Conservation (phyloP, 2,888 invertebrate genomes). For the Rambutsinella grinnellia region DNA sequence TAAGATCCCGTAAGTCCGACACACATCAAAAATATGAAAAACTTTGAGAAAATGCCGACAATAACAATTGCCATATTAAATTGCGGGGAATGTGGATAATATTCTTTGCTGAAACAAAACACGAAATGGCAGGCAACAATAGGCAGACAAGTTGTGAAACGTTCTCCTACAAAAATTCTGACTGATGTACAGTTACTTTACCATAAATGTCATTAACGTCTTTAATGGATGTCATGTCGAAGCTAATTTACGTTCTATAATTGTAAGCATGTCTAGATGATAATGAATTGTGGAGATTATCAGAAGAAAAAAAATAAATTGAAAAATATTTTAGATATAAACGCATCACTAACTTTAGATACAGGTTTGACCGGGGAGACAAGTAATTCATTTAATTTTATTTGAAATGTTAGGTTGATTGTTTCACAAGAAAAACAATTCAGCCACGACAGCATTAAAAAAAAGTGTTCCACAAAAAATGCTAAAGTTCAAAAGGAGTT, state of each 20-base stretch:
- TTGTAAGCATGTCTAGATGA: slow-evolving; percentile 7
- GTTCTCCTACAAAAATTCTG: neutral
- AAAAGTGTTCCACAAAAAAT: too few species aligned
- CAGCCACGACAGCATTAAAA: too few species aligned
- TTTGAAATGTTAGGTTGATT: too few species aligned
- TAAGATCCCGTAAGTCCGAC: neutral
- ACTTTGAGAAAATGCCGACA: neutral
- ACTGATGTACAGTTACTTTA: slow-evolving; percentile 11
- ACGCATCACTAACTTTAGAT: too few species aligned
- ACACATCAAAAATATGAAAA: neutral
- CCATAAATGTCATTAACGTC: slow-evolving; percentile 31
- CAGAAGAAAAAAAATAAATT: slow-evolving; percentile 17
- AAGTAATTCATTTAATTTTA: too few species aligned
- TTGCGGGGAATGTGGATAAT: neutral
- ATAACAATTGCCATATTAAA: neutral
- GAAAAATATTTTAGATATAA: slow-evolving; percentile 21
- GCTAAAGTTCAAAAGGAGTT: too few species aligned
- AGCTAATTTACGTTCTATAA: slow-evolving; percentile 9
- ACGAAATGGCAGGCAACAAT: neutral
- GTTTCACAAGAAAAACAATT: too few species aligned
- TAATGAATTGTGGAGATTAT: slow-evolving; percentile 16
- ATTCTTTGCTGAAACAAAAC: neutral
- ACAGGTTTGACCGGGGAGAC: too few species aligned
- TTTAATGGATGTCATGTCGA: slow-evolving; percentile 33
- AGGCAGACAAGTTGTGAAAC: too few species aligned